These are phyloP conservation scores for Ips typographus DNA, from an alignment of 1,140 invertebrate species.

Conservation along the genomic window DNA sequence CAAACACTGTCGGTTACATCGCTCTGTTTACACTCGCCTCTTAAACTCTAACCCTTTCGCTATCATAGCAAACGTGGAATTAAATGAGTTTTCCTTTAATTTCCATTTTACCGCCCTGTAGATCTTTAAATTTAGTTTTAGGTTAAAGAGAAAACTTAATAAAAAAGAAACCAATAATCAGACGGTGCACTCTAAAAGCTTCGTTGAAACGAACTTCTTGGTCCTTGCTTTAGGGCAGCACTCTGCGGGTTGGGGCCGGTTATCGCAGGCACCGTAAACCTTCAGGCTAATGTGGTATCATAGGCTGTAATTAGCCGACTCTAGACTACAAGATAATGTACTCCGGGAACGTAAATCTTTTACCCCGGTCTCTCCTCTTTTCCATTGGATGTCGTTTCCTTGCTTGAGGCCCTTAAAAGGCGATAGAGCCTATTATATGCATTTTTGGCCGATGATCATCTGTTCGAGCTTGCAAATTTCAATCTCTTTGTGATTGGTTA, in stretches of 20 bases:
- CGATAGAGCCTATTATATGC: slow-evolving; percentile 11
- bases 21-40: slow-evolving; percentile 44
- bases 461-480: too few species aligned
- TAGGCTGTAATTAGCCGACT: slow-evolving; percentile 57
- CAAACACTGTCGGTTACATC: slow-evolving; percentile 47
- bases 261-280: slow-evolving; percentile 48
- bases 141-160: not conserved
- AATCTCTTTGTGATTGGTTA: too few species aligned
- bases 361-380: slow-evolving; percentile 45
- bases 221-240: slow-evolving; percentile 29
- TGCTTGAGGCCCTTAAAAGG: slow-evolving; percentile 12
- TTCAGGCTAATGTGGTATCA: slow-evolving; percentile 55
- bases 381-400: slow-evolving; percentile 30
- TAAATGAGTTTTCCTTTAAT: slow-evolving; percentile 26
- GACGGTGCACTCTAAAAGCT: too few species aligned
- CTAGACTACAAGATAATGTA: slow-evolving; percentile 59
- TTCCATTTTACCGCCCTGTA: slow-evolving; percentile 12
- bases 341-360: slow-evolving; percentile 57
- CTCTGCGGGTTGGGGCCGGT: slow-evolving; percentile 40
- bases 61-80: slow-evolving; percentile 29
- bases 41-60: slow-evolving; percentile 30
- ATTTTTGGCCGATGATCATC: too few species aligned
- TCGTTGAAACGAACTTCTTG: slow-evolving; percentile 9
- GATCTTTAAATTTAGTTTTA: not conserved
- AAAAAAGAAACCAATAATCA: not conserved